Evolutionary conservation across 2,113 vertebrate species (phyloP).

Genomic region (Passer montanus): DNA sequence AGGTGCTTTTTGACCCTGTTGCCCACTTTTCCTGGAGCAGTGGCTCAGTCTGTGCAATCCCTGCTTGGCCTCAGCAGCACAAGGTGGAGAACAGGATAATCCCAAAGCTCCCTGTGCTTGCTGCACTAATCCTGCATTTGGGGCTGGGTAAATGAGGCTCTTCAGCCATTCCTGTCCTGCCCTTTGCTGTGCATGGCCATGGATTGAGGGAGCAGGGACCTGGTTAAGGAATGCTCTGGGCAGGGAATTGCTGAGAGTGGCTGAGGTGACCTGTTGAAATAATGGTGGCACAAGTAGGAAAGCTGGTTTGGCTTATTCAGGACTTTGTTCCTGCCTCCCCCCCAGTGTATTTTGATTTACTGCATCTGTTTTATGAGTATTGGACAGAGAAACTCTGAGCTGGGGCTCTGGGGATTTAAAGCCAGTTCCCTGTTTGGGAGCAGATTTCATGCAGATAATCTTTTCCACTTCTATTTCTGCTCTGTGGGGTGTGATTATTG

Average conservation of each 20-base stretch:
- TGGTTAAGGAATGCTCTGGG: neutral
- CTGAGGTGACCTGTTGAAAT: fast-evolving
- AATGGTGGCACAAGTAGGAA: neutral
- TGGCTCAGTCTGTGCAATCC: neutral
- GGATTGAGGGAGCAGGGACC: neutral
- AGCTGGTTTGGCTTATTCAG: neutral
- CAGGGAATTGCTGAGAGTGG: neutral
- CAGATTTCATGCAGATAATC: slow-evolving; percentile 32
- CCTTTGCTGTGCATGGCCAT: neutral
- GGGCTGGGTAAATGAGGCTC: neutral
- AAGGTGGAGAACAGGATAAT: neutral
- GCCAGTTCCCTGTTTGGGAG: slow-evolving; percentile 4
- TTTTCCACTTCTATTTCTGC: neutral
- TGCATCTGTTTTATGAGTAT: neutral
- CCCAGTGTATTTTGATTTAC: neutral
- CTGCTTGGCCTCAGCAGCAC: neutral
- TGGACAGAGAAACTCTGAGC: neutral
- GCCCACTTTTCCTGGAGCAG: neutral
- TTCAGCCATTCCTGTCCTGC: neutral
- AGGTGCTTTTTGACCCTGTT: neutral
- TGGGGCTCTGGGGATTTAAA: neutral
- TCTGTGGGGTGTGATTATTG: neutral
- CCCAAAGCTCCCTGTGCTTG: neutral
- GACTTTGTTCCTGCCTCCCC: neutral
- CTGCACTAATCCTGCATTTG: neutral